These are phyloP conservation scores for Dromius quadrimaculatus DNA, from an alignment of 2,888 invertebrate species.

Conservation along the genomic window DNA sequence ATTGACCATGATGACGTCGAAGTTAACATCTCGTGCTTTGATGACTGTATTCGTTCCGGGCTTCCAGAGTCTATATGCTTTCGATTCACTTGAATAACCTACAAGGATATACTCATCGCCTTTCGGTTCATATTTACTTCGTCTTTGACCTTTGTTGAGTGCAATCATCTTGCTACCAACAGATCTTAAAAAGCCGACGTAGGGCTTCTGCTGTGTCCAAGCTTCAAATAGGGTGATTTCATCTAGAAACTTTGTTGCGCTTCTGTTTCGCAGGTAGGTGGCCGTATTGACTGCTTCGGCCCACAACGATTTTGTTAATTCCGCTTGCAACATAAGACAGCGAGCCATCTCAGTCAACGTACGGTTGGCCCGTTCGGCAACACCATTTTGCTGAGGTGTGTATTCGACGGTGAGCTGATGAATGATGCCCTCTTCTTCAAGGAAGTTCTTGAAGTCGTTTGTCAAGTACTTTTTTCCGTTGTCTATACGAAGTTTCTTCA, in stretches of 20 bases:
- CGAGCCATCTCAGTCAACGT: conserved; percentile 58
- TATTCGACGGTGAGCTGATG: conserved; percentile 57
- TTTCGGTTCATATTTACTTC: conserved; percentile 12
- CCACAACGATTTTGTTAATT: too few relatives aligned
- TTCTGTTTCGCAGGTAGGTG: too few relatives aligned
- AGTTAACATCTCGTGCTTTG: neutral
- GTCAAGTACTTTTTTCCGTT: conserved; percentile 51
- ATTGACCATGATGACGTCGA: neutral
- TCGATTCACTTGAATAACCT: conserved; percentile 7
- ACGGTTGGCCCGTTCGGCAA: conserved; percentile 58
- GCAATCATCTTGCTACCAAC: too few relatives aligned
- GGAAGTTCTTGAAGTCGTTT: conserved; percentile 50
- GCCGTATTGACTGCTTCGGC: too few relatives aligned
- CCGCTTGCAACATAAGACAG: conserved; percentile 57
- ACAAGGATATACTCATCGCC: neutral
- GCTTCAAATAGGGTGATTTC: too few relatives aligned
- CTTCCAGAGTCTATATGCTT: neutral
- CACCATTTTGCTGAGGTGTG: conserved; percentile 59
- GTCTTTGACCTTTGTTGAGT: conserved; percentile 6
- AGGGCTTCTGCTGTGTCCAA: conserved; percentile 54
- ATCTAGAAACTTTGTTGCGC: too few relatives aligned
- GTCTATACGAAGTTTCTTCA: conserved; percentile 52
- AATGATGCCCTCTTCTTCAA: conserved; percentile 55
- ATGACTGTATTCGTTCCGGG: neutral
- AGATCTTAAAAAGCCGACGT: conserved; percentile 54